Evolutionary conservation across 2,888 invertebrate genomes (phyloP).

Genomic region (Tachina grossa): DNA sequence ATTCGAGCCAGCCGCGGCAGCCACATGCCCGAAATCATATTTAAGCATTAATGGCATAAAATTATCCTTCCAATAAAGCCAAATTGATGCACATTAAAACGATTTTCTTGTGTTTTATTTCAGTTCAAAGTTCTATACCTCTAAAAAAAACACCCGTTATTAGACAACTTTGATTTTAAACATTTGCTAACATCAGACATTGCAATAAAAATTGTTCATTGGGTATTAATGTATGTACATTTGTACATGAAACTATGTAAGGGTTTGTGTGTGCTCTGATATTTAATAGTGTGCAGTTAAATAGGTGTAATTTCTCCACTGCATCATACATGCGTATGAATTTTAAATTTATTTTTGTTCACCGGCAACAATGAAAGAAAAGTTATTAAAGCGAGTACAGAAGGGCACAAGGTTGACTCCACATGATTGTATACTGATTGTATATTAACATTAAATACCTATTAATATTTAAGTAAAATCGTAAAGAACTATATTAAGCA

Average conservation of each 20-base stretch:
- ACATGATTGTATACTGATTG: background rate
- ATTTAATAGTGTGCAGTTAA: constrained; percentile 48
- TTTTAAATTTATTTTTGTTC: constrained; percentile 33
- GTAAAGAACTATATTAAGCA: too few species aligned
- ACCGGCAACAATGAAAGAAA: background rate
- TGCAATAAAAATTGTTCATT: background rate
- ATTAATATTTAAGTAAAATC: too few species aligned
- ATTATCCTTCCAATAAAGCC: too few species aligned
- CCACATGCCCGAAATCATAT: too few species aligned
- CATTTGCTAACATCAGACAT: background rate
- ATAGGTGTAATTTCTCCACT: constrained; percentile 40
- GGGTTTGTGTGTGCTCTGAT: background rate
- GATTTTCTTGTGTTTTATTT: too few species aligned
- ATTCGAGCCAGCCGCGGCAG: too few species aligned
- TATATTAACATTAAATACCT: too few species aligned
- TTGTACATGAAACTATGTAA: background rate
- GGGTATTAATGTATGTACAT: background rate
- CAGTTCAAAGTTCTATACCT: too few species aligned
- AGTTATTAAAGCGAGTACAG: background rate
- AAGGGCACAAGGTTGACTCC: background rate
- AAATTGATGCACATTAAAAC: too few species aligned
- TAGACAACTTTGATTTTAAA: too few species aligned
- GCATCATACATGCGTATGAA: constrained; percentile 49
- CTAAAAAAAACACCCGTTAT: too few species aligned
- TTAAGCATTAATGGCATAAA: too few species aligned